Base-by-base conservation (phyloP, 2,888 invertebrate species). In the Abrostola tripartita region DNA sequence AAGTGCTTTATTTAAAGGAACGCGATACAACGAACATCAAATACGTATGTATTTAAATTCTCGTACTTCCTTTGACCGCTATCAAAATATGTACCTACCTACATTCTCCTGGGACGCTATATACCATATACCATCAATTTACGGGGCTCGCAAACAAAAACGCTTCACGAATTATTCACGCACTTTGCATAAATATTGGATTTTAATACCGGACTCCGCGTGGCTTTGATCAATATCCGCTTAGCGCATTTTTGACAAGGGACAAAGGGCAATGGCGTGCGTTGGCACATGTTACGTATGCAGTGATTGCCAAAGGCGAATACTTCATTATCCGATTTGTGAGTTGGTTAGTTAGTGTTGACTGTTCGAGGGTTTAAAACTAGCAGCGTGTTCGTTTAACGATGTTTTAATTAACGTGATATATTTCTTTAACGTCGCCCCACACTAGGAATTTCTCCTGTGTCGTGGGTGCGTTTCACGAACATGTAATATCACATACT, bases 251-350 rank as follows among this genome's bases (percentile, higher is more conserved):
- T 70, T 67, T 62, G 65, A 63, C 24, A 47, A 50, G 64, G 65
- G 65, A 82, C 78, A 83, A 82, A 82, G 79, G 77, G 61, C 72
- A 75, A 79, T 76, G 61, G 76, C 72, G 69, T 68, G 65, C 70
- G 79, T 61, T 70, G 74, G 64, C 71, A 79, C 61, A 79, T 76
- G 73, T 82, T 78, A 81, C 78, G 60, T 68, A 70, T 68, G 65
- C 68, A 58, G 51, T 73, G 68, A 74, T 78, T 68, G 72, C 55
- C 56, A 69, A 68, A 65, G 65, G 42, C 68, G 64, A 73, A 74
- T 71, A 74, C 68, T 68, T 70, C 61, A 71, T 61, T 71, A 71
- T 78, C 66, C 76, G 68, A 77, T 77, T 81, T 65, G 40, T 47
- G 44, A 64, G 59, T 67, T 49, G 42, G 68, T 74, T 81, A 55